A percentile compares a stretch with the other conserved stretches of the same genome.
Evolutionary conservation across 2,797 vertebrate genomes (phyloP).

Genomic region (Simalia tracyae): DNA sequence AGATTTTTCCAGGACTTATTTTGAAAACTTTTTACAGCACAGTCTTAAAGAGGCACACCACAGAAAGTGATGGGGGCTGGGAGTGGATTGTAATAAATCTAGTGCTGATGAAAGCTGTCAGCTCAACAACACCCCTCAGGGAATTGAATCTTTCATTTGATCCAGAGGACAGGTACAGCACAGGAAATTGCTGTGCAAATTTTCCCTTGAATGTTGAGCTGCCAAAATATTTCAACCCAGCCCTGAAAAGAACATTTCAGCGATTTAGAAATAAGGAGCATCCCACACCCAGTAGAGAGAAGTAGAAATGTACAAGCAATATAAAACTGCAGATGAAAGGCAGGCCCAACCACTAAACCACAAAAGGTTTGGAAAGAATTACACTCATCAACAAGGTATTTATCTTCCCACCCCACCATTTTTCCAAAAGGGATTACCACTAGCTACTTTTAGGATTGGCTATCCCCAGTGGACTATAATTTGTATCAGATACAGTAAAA

Average conservation of each 20-base stretch:
- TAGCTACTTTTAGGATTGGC: neutral
- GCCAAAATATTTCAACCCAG: accelerated
- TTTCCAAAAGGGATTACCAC: neutral
- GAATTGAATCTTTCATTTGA: slow-evolving; percentile 13
- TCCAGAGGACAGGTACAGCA: neutral
- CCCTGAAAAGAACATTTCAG: neutral
- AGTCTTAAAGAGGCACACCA: neutral
- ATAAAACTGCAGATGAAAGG: neutral
- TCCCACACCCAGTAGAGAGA: slow-evolving; percentile 17
- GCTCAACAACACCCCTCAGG: neutral
- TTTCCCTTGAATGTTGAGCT: neutral
- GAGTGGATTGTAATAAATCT: slow-evolving; percentile 29
- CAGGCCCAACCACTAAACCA: neutral
- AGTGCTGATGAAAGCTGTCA: slow-evolving; percentile 22
- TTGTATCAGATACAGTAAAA: neutral
- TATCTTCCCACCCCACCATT: neutral
- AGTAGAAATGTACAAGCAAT: slow-evolving; percentile 5
- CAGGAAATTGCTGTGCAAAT: slow-evolving; percentile 24
- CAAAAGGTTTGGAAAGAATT: slow-evolving; percentile 9
- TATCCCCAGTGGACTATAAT: neutral
- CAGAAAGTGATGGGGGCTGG: neutral
- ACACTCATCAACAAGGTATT: neutral
- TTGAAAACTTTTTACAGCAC: slow-evolving; percentile 28
- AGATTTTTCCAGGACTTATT: slow-evolving; percentile 41
- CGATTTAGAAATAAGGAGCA: slow-evolving; percentile 10